A percentile compares a stretch with the other conserved stretches of the same genome.
Evolutionary conservation across 2,888 invertebrate genomes (phyloP).

Genomic region (Dolichopus griseipennis): DNA sequence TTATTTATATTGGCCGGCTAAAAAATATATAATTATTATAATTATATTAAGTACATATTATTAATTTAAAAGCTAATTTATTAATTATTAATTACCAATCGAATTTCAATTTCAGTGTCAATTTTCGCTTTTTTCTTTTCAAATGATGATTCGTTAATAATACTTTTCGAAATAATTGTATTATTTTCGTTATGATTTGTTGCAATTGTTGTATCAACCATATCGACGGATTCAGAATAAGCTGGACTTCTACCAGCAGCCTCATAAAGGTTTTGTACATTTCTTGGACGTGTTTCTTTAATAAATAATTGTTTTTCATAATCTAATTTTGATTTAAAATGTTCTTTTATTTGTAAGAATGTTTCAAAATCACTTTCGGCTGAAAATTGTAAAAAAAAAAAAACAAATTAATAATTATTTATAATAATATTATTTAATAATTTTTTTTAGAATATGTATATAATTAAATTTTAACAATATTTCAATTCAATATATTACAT

Average conservation of each 20-base stretch:
- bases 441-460: too few species aligned
- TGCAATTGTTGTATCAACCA: not conserved
- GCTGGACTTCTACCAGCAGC: conserved; percentile 58
- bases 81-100: conserved; percentile 60
- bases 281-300: conserved; percentile 61
- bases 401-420: too few species aligned
- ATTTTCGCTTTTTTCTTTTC: conserved; percentile 55
- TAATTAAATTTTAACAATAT: too few species aligned
- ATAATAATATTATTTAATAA: too few species aligned
- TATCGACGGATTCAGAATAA: conserved; percentile 23
- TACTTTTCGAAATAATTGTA: not conserved
- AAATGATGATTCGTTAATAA: not conserved
- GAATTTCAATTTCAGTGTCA: conserved; percentile 78
- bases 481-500: too few species aligned
- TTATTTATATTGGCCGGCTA: conserved; percentile 75
- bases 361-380: conserved; percentile 87
- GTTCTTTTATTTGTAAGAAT: conserved; percentile 70
- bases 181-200: not conserved
- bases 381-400: conserved; percentile 48
- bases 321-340: conserved; percentile 63
- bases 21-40: conserved; percentile 25
- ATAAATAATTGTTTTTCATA: conserved; percentile 67
- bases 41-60: not conserved
- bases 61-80: not conserved
- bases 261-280: conserved; percentile 68